phyloP scores from a whole-genome alignment of 2,113 vertebrate species.

The Neodontobutis hainanensis region DNA sequence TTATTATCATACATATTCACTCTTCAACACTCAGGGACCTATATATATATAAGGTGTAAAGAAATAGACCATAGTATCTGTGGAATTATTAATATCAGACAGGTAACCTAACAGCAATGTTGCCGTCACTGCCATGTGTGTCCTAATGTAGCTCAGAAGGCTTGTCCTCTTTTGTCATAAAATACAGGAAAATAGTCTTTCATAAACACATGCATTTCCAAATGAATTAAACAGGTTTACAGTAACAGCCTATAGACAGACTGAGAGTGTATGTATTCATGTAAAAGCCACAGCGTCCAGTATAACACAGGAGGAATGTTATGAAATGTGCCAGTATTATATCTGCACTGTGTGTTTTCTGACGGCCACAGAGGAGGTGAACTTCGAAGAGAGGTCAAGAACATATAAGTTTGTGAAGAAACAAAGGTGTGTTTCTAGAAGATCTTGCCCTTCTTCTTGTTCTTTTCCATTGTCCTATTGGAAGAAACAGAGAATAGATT shows the following conservation, averaged over 20 bases:
- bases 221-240: conserved; percentile 25
- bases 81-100: background rate
- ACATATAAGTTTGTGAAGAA: conserved; percentile 39
- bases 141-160: conserved; percentile 49
- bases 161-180: conserved; percentile 63
- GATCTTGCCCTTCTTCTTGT: conserved; percentile 86
- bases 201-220: conserved; percentile 60
- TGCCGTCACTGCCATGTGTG: conserved; percentile 50
- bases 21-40: background rate
- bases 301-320: conserved; percentile 23
- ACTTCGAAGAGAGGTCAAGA: conserved; percentile 32
- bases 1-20: background rate
- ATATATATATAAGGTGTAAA: background rate
- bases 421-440: conserved; percentile 54
- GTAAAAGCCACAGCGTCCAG: background rate
- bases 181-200: conserved; percentile 63
- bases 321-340: conserved; percentile 4
- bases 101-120: conserved; percentile 38
- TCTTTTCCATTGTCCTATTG: conserved; percentile 84
- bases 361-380: conserved; percentile 43
- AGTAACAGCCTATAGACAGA: conserved; percentile 36
- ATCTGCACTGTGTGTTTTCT: conserved; percentile 24
- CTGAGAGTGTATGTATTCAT: conserved; percentile 12
- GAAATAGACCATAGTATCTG: background rate
- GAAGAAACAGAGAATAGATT: conserved; percentile 7